phyloP scores from a whole-genome alignment of 2,797 vertebrate species.

The Neoniphon sammara region DNA sequence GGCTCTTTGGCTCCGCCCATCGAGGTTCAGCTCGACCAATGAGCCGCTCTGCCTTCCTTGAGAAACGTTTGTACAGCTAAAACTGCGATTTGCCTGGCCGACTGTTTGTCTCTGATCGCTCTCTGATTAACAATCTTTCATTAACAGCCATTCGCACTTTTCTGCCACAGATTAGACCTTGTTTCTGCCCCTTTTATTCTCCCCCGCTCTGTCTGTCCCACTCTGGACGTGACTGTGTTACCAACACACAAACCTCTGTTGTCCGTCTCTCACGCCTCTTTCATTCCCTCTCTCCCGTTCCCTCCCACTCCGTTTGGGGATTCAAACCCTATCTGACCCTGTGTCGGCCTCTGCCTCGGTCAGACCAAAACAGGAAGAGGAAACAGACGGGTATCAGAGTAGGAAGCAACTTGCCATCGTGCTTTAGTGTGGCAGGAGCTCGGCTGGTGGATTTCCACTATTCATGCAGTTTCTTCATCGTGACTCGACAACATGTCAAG shows the following conservation, averaged over 20 bases:
- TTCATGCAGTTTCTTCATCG: neutral
- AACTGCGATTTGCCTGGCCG: neutral
- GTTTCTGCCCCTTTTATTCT: constrained; percentile 42
- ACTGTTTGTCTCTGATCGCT: neutral
- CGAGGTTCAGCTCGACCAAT: too few species aligned
- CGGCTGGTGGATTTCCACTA: neutral
- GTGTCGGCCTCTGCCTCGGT: constrained; percentile 49
- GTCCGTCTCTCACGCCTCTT: constrained; percentile 64
- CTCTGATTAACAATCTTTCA: neutral
- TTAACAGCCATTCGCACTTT: neutral
- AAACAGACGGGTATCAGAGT: constrained; percentile 77
- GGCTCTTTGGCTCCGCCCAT: too few species aligned
- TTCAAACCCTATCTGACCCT: constrained; percentile 77
- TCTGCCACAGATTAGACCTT: constrained; percentile 37
- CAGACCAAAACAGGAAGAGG: constrained; percentile 79
- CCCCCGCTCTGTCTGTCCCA: constrained; percentile 37
- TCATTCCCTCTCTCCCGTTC: constrained; percentile 48
- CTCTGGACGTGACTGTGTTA: constrained; percentile 76
- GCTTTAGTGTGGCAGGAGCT: constrained; percentile 13
- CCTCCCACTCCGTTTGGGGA: constrained; percentile 64
- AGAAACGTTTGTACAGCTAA: too few species aligned
- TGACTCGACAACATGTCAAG: neutral
- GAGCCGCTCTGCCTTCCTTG: too few species aligned
- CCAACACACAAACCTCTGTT: constrained; percentile 74
- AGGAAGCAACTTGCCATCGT: constrained; percentile 60